These are phyloP conservation scores for Drosophila pseudotakahashii DNA, from an alignment of 2,888 invertebrate genomes.

Conservation along the genomic window DNA sequence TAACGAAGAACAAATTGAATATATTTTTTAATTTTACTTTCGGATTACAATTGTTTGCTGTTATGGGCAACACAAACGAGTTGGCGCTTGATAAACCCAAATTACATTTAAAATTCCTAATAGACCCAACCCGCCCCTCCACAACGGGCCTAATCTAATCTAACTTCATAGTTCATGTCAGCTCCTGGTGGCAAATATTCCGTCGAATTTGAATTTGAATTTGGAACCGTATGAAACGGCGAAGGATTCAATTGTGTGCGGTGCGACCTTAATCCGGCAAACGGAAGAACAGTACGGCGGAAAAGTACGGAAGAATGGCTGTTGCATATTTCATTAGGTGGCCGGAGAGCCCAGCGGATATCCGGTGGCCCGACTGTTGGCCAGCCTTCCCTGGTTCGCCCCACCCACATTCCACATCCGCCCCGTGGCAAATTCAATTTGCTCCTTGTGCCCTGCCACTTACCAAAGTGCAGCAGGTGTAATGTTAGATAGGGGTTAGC, in stretches of 20 bases:
- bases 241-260: conserved; percentile 56
- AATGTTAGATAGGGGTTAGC: conserved; percentile 21
- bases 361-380: conserved; percentile 53
- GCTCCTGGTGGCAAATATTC: conserved; percentile 33
- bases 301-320: conserved; percentile 29
- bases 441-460: conserved; percentile 34
- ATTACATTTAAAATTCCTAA: conserved; percentile 70
- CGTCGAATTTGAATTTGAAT: conserved; percentile 50
- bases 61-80: neutral
- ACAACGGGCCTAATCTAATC: conserved; percentile 47
- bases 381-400: neutral
- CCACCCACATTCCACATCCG: conserved; percentile 13
- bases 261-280: conserved; percentile 40
- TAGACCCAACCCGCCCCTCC: conserved; percentile 37
- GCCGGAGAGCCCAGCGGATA: conserved; percentile 60
- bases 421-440: conserved; percentile 48
- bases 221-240: conserved; percentile 19
- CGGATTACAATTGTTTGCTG: neutral
- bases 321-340: conserved; percentile 65
- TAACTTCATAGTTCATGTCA: conserved; percentile 46
- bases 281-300: conserved; percentile 20
- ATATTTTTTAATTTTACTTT: neutral
- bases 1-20: neutral
- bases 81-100: conserved; percentile 26
- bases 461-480: conserved; percentile 41